Evolutionary conservation across 2,113 vertebrate species (phyloP).

Genomic region (Dendropsophus ebraccatus): DNA sequence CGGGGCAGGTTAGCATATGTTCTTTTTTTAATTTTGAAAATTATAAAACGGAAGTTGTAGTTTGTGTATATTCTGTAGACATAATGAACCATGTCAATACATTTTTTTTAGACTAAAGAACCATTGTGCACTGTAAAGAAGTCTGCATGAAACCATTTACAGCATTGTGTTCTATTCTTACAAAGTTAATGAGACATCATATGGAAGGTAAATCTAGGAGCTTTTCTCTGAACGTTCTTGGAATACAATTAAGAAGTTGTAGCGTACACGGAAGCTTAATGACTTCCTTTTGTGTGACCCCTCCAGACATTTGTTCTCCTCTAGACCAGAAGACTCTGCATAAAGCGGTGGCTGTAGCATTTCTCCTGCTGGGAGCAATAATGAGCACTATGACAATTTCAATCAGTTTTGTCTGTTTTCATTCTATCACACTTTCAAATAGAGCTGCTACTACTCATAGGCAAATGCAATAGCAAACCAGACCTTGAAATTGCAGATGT

Average conservation of each 20-base stretch:
- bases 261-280: slow-evolving; percentile 52
- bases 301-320: slow-evolving; percentile 36
- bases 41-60: too few relatives aligned
- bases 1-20: too few relatives aligned
- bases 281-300: slow-evolving; percentile 50
- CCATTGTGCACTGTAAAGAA: neutral
- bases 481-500: neutral
- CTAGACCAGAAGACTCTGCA: slow-evolving; percentile 41
- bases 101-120: neutral
- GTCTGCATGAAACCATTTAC: neutral
- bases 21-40: too few relatives aligned
- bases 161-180: neutral
- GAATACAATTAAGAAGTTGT: slow-evolving; percentile 23
- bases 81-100: neutral
- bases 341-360: neutral
- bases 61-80: neutral
- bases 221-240: slow-evolving; percentile 13
- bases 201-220: neutral
- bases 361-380: slow-evolving; percentile 18
- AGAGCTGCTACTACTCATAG: neutral
- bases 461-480: too few relatives aligned
- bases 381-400: slow-evolving; percentile 25
- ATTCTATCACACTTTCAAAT: neutral
- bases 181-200: neutral
- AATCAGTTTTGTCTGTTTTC: neutral